phyloP scores from a whole-genome alignment of 2,888 invertebrate species.

The Coecobrya sp. region DNA sequence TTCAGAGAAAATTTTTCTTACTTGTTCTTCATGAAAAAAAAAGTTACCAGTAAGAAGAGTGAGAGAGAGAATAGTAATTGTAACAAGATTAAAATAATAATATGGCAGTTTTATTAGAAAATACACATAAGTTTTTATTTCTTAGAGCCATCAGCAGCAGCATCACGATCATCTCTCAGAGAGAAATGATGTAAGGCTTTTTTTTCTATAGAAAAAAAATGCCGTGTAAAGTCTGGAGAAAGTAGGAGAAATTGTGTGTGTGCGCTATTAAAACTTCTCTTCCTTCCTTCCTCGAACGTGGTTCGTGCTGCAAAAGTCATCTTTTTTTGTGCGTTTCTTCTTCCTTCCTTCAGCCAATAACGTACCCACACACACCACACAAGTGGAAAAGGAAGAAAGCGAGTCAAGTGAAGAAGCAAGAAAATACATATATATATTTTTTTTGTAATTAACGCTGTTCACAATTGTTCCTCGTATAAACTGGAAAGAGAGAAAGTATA shows the following conservation, averaged over 20 bases:
- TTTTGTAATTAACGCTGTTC: constrained; percentile 65
- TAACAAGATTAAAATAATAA: not conserved
- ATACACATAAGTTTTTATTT: not conserved
- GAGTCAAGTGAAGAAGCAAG: constrained; percentile 48
- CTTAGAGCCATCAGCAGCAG: not conserved
- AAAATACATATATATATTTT: no score
- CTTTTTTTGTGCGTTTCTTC: not conserved
- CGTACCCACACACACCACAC: not conserved
- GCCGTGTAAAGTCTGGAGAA: no score
- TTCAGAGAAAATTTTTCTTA: no score
- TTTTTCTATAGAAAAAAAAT: no score
- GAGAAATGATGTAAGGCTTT: no score
- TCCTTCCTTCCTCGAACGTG: no score
- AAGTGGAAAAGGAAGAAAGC: not conserved
- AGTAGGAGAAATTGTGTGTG: no score
- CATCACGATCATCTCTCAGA: no score
- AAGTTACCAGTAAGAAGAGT: not conserved
- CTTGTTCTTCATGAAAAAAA: not conserved
- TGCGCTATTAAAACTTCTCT: no score
- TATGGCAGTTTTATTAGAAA: not conserved
- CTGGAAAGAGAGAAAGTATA: no score
- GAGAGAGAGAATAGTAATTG: not conserved
- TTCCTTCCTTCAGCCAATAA: no score
- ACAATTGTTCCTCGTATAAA: constrained; percentile 57
- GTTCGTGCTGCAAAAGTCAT: no score